Evolutionary conservation across 2,797 vertebrate genomes (phyloP), one percentile per base, ranked within the genome.

Genomic region (Mormyrops attenuatus): DNA sequence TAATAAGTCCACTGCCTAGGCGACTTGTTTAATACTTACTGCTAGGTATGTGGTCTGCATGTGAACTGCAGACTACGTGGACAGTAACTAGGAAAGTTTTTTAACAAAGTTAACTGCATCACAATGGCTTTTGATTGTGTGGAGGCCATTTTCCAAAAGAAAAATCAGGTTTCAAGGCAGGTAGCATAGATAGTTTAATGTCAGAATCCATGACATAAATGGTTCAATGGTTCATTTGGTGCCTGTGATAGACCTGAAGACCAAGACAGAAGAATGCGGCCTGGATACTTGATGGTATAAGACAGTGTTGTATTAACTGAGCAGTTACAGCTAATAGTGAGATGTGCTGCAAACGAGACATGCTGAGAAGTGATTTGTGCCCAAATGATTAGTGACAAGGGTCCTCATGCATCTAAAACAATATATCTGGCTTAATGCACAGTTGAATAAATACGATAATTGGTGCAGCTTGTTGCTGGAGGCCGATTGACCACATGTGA

Each of bases 41-140:
- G 30, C 66, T 17, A 34, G 77, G 49, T 9, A 50, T 26, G 55
- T 41, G 30, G 57, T 34, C 30, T 69, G 26, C 26, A 30, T 30
- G 22, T 60, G 49, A 88, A 88, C 44, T 66, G 41, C 30, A 82
- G 26, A 49, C n/a, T 85, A 5, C 11, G 41, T 85, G n/a, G 3
- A 90, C 20, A 22, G 86, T 60, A 13, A 38, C 17, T 38, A 60
- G 30, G 86, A 80, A 38, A 57, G 13, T 9, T 26, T 41, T 55
- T 73, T 26, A 60, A 90, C 69, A 82, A 88, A 88, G 87, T 73
- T 52, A 66, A 77, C 50, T 69, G 63, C 13, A 38, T 22, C 49
- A 63, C n/a, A 50, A 30, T 44, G 66, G 66, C n/a, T 20, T 57
- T 52, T 22, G 66, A 50, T n/a, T 60, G 53, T 5, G 7, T 77